A percentile compares a stretch with the other conserved stretches of the same genome.
These are phyloP conservation scores for Drosophila gaucha DNA, from an alignment of 2,888 invertebrate genomes.

Conservation along the genomic window DNA sequence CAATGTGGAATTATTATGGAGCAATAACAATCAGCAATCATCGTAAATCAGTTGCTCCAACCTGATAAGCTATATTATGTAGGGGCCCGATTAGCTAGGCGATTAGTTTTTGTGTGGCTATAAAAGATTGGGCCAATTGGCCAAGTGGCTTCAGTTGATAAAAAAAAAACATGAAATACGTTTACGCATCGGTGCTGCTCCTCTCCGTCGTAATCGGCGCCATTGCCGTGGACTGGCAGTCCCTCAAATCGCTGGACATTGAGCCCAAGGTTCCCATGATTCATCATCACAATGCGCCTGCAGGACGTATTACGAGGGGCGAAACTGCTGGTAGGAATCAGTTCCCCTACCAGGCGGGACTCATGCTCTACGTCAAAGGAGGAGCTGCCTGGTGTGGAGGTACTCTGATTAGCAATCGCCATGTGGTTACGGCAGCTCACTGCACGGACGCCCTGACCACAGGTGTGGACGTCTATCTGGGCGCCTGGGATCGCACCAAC, in stretches of 20 bases:
- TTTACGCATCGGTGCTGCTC: slow-evolving; percentile 47
- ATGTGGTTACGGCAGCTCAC: slow-evolving; percentile 82
- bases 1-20: background rate
- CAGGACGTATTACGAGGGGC: slow-evolving; percentile 80
- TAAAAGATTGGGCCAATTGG: slow-evolving; percentile 39
- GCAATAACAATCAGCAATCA: background rate
- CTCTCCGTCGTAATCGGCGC: slow-evolving; percentile 46
- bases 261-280: slow-evolving; percentile 33
- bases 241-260: slow-evolving; percentile 53
- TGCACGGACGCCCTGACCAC: slow-evolving; percentile 70
- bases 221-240: slow-evolving; percentile 64
- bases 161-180: slow-evolving; percentile 69
- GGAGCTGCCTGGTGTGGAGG: slow-evolving; percentile 82
- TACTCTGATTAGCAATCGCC: slow-evolving; percentile 76
- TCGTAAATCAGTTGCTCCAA: slow-evolving; percentile 35
- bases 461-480: slow-evolving; percentile 77
- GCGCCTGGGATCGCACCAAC: slow-evolving; percentile 71
- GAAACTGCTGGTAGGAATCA: slow-evolving; percentile 68
- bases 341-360: slow-evolving; percentile 81
- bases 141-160: slow-evolving; percentile 39
- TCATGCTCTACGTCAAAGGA: slow-evolving; percentile 54
- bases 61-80: slow-evolving; percentile 25
- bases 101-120: slow-evolving; percentile 22
- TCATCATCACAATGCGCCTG: slow-evolving; percentile 19
- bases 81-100: slow-evolving; percentile 26